Evolutionary conservation across 2,113 vertebrate species (phyloP).

Genomic region (Poecile atricapillus): DNA sequence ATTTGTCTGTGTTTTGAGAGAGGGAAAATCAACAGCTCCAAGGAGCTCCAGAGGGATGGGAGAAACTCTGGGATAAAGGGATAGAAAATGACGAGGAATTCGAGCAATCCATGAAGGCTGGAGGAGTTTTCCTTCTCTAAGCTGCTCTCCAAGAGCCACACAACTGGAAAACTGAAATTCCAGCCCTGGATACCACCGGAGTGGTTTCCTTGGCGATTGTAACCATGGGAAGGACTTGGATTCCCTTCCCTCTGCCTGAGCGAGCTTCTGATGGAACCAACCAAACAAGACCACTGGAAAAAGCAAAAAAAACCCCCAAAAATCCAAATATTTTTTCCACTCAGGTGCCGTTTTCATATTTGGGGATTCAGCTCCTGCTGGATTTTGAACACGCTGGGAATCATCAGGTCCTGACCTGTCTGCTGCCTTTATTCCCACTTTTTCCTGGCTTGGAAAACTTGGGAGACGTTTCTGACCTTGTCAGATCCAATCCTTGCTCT

Average conservation of each 20-base stretch:
- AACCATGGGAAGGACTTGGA: constrained; percentile 11
- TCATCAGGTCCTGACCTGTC: background rate
- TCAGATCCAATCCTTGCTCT: background rate
- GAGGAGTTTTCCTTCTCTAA: background rate
- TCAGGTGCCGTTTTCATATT: background rate
- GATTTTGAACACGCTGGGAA: background rate
- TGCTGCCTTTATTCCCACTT: background rate
- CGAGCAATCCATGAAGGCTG: too few relatives aligned
- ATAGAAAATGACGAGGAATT: background rate
- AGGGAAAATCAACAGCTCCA: background rate
- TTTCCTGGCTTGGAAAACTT: background rate
- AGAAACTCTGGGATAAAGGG: background rate
- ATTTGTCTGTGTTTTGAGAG: background rate
- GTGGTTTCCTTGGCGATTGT: constrained; percentile 63
- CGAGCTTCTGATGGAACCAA: background rate
- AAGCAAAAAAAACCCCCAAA: background rate
- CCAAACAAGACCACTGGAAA: background rate
- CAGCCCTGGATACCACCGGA: background rate
- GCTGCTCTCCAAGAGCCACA: background rate
- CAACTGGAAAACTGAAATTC: background rate
- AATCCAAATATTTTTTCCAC: background rate
- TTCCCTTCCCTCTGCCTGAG: background rate
- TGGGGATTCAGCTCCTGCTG: background rate
- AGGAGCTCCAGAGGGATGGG: background rate
- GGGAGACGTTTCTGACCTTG: fast-evolving